Evolutionary conservation across 2,888 invertebrate species (phyloP), one percentile per base, ranked within the genome.

Genomic region (Chelonus formosanus): DNA sequence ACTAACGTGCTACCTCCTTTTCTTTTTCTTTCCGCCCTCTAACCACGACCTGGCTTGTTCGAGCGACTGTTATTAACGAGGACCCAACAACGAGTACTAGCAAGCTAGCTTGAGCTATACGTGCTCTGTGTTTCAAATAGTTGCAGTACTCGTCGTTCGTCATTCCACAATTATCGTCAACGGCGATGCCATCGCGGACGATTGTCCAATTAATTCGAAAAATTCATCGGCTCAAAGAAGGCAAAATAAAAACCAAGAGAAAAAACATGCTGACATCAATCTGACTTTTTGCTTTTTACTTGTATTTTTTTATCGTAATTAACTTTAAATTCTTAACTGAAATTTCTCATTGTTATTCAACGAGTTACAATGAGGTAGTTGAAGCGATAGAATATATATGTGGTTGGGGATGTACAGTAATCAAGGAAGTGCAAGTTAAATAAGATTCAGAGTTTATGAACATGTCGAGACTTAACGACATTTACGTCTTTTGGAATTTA

Each of bases 11-110:
- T 44, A 36, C 57, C 57, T 58, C 31, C 36, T 54, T 62, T 65
- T 67, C 63, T 62, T 66, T 62, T 58, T 63, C 54, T 56, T 52
- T 48, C 68, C 54, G 54, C 55, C 48, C 45, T 58, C 56, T 65
- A 68, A 61, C 54, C 58, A 65, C 54, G 63, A 70, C 67, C 68
- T 73, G 72, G 56, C 61, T 66, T 56, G 65, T 66, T 66, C 56
- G 50, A 66, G 56, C 61, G 61, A 66, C 61, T 75, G 75, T 78
- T 78, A 79, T 79, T 79, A 78, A 78, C 74, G 78, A 79, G 75
- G 72, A 74, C 74, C 60, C 61, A 76, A 77, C 74, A 71, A 75
- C 72, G 69, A 6, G 40, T 40, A 40, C 40, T 40, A 68, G 54
- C 44, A 65, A 7, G 47, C 47, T 31, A 45, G 54, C 36, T 43